phyloP scores from a whole-genome alignment of 2,797 vertebrate genomes.

The Oryzias dopingdopingensis region DNA sequence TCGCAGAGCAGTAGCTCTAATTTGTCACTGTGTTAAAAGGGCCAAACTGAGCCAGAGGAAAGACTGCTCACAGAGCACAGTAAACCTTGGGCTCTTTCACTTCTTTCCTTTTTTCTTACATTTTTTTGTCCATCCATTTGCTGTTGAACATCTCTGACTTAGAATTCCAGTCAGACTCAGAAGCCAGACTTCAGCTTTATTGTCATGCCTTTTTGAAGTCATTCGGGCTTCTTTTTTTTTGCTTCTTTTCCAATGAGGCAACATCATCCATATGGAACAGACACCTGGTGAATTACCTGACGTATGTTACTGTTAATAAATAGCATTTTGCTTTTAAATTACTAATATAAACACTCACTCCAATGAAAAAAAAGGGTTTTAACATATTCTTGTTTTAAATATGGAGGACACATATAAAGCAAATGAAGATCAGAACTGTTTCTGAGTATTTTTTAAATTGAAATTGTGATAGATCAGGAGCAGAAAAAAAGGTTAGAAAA shows the following conservation, averaged over 20 bases:
- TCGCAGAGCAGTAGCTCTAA: constrained; percentile 50
- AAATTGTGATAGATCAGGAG: too few species aligned
- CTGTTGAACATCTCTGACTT: constrained; percentile 20
- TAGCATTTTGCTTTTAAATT: not conserved
- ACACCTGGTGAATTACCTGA: not conserved
- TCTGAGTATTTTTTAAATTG: too few species aligned
- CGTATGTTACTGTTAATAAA: not conserved
- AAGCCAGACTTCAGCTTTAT: not conserved
- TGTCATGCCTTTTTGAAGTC: not conserved
- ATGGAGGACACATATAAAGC: too few species aligned
- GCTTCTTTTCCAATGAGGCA: too few species aligned
- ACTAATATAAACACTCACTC: not conserved
- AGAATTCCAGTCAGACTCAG: constrained; percentile 14
- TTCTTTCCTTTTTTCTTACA: not conserved
- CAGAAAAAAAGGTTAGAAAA: too few species aligned
- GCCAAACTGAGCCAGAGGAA: constrained; percentile 47
- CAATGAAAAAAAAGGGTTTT: too few species aligned
- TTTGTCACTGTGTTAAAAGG: constrained; percentile 65
- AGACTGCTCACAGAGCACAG: constrained; percentile 38
- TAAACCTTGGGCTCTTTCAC: constrained; percentile 25
- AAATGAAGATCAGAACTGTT: too few species aligned
- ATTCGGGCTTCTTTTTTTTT: not conserved
- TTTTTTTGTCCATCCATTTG: not conserved
- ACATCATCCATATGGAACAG: not conserved
- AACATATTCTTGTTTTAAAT: too few species aligned